These are phyloP conservation scores for Beris morrisii DNA, from an alignment of 2,888 invertebrate species.

Conservation along the genomic window DNA sequence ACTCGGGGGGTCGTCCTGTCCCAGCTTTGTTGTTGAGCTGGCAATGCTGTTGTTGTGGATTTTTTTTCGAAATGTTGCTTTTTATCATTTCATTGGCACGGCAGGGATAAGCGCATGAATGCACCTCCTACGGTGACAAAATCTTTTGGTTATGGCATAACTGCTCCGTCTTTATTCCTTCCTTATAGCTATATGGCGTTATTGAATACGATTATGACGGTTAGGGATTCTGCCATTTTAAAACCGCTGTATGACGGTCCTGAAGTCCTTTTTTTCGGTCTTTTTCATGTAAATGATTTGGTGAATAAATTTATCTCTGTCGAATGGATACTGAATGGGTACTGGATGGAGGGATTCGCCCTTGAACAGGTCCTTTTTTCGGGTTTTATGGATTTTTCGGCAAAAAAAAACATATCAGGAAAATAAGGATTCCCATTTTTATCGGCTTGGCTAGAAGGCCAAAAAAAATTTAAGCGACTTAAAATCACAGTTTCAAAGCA, in stretches of 20 bases:
- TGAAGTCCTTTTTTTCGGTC: constrained; percentile 12
- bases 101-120: constrained; percentile 31
- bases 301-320: too few relatives aligned
- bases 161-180: too few relatives aligned
- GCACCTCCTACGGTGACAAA: constrained; percentile 31
- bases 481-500: too few relatives aligned
- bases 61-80: constrained; percentile 10
- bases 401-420: neutral
- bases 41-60: neutral
- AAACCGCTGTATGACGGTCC: constrained; percentile 6
- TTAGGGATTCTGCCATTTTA: too few relatives aligned
- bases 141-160: constrained; percentile 21
- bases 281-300: too few relatives aligned
- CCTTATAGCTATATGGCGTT: too few relatives aligned
- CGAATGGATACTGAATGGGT: too few relatives aligned
- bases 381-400: neutral
- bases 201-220: too few relatives aligned
- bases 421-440: too few relatives aligned
- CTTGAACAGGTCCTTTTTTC: constrained; percentile 15
- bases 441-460: too few relatives aligned
- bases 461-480: neutral
- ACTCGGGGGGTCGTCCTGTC: too few relatives aligned
- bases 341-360: too few relatives aligned
- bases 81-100: constrained; percentile 26
- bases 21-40: neutral